Percentiles rank a stretch among this genome's conserved stretches.
Evolutionary conservation across 2,797 vertebrate genomes (phyloP).

Genomic region (Myiothlypis chrysogaster): DNA sequence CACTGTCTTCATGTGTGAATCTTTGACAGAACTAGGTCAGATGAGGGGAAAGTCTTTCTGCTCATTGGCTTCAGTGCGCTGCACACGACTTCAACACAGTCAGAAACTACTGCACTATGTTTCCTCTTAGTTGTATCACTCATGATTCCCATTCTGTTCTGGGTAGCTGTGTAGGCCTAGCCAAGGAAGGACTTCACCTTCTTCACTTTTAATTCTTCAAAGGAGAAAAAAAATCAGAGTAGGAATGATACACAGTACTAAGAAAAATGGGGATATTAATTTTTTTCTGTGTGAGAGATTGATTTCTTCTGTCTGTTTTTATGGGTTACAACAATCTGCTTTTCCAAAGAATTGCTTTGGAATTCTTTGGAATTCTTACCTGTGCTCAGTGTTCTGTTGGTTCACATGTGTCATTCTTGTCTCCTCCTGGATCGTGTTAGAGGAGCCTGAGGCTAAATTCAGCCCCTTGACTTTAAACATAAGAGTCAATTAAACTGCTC

Average conservation of each 20-base stretch:
- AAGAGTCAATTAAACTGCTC: not conserved
- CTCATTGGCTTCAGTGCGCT: not conserved
- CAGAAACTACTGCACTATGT: not conserved
- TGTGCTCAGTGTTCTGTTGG: not conserved
- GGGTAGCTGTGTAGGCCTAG: not conserved
- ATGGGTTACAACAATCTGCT: not conserved
- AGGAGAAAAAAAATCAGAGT: not conserved
- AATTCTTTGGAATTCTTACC: too few relatives aligned
- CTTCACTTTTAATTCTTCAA: not conserved
- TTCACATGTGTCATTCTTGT: not conserved
- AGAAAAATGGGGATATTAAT: not conserved
- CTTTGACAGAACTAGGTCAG: slow-evolving; percentile 58
- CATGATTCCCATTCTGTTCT: not conserved
- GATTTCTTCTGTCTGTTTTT: not conserved
- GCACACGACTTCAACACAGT: not conserved
- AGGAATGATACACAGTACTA: not conserved
- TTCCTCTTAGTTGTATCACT: not conserved
- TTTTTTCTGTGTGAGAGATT: not conserved
- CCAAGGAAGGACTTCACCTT: not conserved
- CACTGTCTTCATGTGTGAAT: slow-evolving; percentile 39
- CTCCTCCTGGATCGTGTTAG: not conserved
- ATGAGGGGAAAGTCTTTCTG: slow-evolving; percentile 10
- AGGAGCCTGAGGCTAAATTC: not conserved
- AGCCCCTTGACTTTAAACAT: not conserved
- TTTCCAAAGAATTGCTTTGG: not conserved